A percentile compares a stretch with the other conserved stretches of the same genome.
Evolutionary conservation across 2,888 invertebrate genomes (phyloP).

Genomic region (Drosophila limbata): DNA sequence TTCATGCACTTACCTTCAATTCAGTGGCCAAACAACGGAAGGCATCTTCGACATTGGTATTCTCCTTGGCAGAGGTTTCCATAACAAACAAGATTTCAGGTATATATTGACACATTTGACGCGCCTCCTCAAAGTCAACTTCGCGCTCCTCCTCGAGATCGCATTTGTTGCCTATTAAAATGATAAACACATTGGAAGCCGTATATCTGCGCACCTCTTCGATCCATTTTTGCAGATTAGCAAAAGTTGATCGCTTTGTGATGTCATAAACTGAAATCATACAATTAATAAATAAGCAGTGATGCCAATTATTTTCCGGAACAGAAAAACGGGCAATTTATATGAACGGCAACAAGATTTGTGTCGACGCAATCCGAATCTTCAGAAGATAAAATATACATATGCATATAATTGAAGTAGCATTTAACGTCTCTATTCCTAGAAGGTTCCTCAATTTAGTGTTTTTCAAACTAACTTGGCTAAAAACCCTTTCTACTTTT

Average conservation of each 20-base stretch:
- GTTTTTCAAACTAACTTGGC: no score
- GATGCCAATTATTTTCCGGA: no score
- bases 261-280: conserved; percentile 96
- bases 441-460: no score
- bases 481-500: no score
- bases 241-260: conserved; percentile 95
- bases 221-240: conserved; percentile 97
- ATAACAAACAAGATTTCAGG: conserved; percentile 94
- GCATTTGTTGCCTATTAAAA: conserved; percentile 97
- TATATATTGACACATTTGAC: conserved; percentile 93
- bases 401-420: no score
- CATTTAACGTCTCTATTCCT: no score
- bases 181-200: conserved; percentile 95
- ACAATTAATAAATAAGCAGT: no score
- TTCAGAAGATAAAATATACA: no score
- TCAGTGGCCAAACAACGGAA: conserved; percentile 94
- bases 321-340: no score
- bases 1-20: conserved; percentile 88
- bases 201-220: conserved; percentile 98
- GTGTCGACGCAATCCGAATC: no score
- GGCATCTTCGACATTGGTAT: conserved; percentile 95
- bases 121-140: conserved; percentile 94
- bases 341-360: no score
- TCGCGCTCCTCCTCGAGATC: conserved; percentile 93
- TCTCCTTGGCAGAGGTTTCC: conserved; percentile 96